Percentiles rank a stretch among this genome's conserved stretches.
These are phyloP conservation scores for Hydraecia micacea DNA, from an alignment of 2,888 invertebrate species.

Conservation along the genomic window DNA sequence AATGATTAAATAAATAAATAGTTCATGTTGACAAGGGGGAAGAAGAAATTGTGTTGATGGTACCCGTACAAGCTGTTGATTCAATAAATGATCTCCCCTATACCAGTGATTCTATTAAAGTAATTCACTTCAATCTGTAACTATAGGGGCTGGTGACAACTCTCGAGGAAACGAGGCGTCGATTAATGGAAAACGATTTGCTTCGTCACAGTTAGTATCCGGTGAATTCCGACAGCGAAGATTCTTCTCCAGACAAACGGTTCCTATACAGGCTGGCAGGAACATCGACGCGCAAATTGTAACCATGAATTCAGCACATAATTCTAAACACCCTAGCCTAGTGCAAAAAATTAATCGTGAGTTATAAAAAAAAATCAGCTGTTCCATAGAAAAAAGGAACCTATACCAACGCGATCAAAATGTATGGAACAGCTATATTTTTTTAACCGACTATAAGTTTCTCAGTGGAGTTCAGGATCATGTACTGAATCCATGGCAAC, in stretches of 20 bases:
- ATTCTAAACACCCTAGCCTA: not conserved
- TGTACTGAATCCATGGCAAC: no score
- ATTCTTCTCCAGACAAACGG: not conserved
- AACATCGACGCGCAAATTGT: no score
- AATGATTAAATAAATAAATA: not conserved
- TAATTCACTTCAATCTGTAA: slow-evolving; percentile 16
- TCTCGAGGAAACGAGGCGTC: slow-evolving; percentile 17
- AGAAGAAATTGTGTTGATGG: not conserved
- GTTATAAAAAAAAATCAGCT: no score
- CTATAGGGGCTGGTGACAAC: slow-evolving; percentile 39
- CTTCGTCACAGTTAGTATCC: not conserved
- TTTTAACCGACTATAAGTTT: no score
- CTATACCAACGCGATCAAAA: no score
- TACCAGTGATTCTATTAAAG: slow-evolving; percentile 24
- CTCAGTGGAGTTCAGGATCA: no score
- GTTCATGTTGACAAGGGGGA: not conserved
- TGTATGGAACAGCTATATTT: no score
- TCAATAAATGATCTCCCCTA: slow-evolving; percentile 38
- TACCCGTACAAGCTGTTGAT: slow-evolving; percentile 25
- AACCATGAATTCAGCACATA: not conserved
- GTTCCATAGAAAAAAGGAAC: no score
- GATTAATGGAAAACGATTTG: not conserved
- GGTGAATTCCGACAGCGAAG: not conserved
- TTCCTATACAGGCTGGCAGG: not conserved
- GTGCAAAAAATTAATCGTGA: no score